These are phyloP conservation scores for Gryon sp. DNA, from an alignment of 1,140 invertebrate genomes.

Conservation along the genomic window DNA sequence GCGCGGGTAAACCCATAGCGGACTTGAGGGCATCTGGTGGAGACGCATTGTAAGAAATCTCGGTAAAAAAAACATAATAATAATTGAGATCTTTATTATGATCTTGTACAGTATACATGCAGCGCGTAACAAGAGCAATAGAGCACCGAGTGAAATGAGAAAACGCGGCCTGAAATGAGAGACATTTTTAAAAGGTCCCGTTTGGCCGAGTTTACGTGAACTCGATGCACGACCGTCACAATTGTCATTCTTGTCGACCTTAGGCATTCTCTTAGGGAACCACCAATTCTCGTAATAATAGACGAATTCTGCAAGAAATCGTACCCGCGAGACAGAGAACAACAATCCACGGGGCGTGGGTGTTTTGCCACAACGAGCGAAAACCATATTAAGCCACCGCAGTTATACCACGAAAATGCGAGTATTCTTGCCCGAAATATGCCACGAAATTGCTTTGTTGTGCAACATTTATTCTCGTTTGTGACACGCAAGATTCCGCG, in stretches of 20 bases:
- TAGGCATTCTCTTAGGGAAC: conserved; percentile 31
- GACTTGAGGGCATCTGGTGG: conserved; percentile 48
- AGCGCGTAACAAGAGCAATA: conserved; percentile 29
- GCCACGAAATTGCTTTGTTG: conserved; percentile 14
- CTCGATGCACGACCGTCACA: too few relatives aligned
- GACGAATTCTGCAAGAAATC: conserved; percentile 20
- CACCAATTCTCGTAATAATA: conserved; percentile 38
- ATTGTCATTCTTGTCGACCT: conserved; percentile 28
- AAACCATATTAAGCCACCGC: conserved; percentile 29
- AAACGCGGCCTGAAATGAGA: conserved; percentile 35
- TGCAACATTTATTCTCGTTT: conserved; percentile 28
- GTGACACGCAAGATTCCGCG: neutral
- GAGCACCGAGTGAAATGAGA: conserved; percentile 30
- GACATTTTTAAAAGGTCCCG: conserved; percentile 21
- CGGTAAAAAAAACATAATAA: conserved; percentile 58
- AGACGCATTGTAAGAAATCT: conserved; percentile 32
- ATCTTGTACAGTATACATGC: conserved; percentile 29
- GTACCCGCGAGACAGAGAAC: neutral
- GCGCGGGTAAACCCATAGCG: conserved; percentile 34
- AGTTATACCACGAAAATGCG: conserved; percentile 36
- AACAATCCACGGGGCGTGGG: neutral
- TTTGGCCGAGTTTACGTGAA: conserved; percentile 14
- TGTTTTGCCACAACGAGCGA: conserved; percentile 2
- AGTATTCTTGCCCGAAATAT: conserved; percentile 30
- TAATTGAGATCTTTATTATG: conserved; percentile 61